These are phyloP conservation scores for Spodoptera frugiperda DNA, from an alignment of 1,140 invertebrate species.

Conservation along the genomic window DNA sequence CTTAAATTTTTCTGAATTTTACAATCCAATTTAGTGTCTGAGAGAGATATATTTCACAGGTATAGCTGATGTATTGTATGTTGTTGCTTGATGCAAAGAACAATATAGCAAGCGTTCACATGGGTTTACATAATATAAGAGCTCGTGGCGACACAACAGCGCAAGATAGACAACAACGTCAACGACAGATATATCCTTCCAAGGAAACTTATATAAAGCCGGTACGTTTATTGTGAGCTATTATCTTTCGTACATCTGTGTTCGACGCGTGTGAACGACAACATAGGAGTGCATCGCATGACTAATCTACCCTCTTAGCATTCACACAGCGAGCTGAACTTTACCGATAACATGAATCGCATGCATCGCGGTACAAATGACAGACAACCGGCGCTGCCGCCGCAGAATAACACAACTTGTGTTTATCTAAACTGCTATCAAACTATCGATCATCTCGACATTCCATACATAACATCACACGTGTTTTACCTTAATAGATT, in stretches of 20 bases:
- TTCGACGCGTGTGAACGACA: conserved; percentile 70
- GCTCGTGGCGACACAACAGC: conserved; percentile 6
- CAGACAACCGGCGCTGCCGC: conserved; percentile 27
- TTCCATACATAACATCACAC: not conserved
- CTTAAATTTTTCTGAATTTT: too few relatives aligned
- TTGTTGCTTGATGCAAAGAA: conserved; percentile 19
- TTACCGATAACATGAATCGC: conserved; percentile 67
- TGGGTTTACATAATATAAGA: conserved; percentile 42
- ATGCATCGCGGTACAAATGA: conserved; percentile 54
- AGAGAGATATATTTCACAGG: not conserved
- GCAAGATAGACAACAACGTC: conserved; percentile 16
- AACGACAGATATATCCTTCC: conserved; percentile 22
- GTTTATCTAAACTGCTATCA: conserved; percentile 36
- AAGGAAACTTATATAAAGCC: conserved; percentile 48
- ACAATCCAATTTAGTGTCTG: not conserved
- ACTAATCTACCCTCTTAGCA: conserved; percentile 72
- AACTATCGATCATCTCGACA: conserved; percentile 28
- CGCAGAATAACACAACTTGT: conserved; percentile 15
- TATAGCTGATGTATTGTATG: not conserved
- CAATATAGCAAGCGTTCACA: conserved; percentile 36
- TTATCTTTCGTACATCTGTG: conserved; percentile 64
- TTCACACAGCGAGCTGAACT: conserved; percentile 59
- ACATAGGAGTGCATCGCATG: conserved; percentile 67
- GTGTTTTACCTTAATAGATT: not conserved
- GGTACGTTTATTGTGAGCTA: conserved; percentile 56